phyloP scores from a whole-genome alignment of 1,140 invertebrate species.

The Chelonus insularis region DNA sequence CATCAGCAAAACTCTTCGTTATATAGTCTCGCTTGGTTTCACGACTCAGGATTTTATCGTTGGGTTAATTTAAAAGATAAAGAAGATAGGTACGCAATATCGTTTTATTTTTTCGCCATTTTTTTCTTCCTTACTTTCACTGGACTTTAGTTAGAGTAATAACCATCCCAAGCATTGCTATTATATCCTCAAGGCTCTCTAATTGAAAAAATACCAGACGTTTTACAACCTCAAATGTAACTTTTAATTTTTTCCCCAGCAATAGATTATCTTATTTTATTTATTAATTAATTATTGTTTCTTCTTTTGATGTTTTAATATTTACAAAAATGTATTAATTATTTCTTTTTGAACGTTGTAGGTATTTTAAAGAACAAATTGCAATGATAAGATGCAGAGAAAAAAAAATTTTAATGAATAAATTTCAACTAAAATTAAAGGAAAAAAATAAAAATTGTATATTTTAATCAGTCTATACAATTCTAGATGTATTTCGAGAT shows the following conservation, averaged over 20 bases:
- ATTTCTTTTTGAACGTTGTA: no score
- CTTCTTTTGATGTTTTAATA: background rate
- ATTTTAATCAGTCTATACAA: no score
- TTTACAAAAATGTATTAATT: no score
- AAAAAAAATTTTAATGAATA: no score
- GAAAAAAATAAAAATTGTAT: background rate
- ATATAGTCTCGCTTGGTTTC: background rate
- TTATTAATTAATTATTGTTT: background rate
- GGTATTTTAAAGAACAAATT: no score
- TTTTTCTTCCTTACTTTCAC: background rate
- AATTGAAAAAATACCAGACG: slow-evolving; percentile 15
- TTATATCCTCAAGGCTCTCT: slow-evolving; percentile 15
- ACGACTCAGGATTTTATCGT: slow-evolving; percentile 24
- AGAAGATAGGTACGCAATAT: slow-evolving; percentile 22
- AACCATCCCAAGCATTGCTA: slow-evolving; percentile 1
- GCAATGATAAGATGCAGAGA: no score
- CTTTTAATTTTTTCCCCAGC: no score
- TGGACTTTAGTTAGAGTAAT: slow-evolving; percentile 3
- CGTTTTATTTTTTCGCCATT: background rate
- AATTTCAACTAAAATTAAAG: background rate
- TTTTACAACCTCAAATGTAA: no score
- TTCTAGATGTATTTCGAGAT: background rate
- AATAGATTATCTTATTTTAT: background rate
- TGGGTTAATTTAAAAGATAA: slow-evolving; percentile 30
- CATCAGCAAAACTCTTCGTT: background rate